Evolutionary conservation across 1,140 invertebrate genomes (phyloP), one percentile per base, ranked within the genome.

Genomic region (Drosophila willistoni): DNA sequence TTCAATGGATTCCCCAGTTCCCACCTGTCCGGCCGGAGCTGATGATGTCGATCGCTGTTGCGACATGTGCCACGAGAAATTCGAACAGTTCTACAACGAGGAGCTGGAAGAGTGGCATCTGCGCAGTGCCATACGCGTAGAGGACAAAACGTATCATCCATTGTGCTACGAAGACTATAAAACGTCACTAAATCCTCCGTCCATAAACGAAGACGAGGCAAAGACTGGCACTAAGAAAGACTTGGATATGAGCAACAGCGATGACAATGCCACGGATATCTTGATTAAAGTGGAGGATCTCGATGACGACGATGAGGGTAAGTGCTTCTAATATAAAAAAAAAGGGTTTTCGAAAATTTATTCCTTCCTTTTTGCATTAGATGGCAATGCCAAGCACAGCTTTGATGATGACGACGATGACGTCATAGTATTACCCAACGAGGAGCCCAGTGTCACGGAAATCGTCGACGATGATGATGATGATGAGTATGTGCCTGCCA

Each of bases 21-120:
- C 90, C 29, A 92, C 90, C 34, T 92, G 91, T 76, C 84, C 68
- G 0, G 92, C 69, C 90, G 92, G 93, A 29, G 92, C 93, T 3
- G 93, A 94, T 66, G 93, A 95, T 75, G 94, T 95, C 25, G 93
- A 95, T 70, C 93, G 93, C 6, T 91, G 93, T 17, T 99, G 98
- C 93, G 95, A 96, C 77, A 95, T 98, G 25, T 99, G 98, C 92
- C 94, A 96, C 33, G 98, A 99, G 93, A 93, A 93, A 56, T 99
- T 99, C 92, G 96, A 98, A 67, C 95, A 97, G 90, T 98, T 98
- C 93, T 99, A 97, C 93, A 96, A 98, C 89, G 97, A 99, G 93
- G 98, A 99, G 83, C 95, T 96, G 62, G 98, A 99, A 92, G 98
- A 98, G 91, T 99, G 98, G 98, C 97, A 98, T 90, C 93, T 99